phyloP scores from a whole-genome alignment of 2,113 vertebrate genomes.

The Chrysochloris asiatica region DNA sequence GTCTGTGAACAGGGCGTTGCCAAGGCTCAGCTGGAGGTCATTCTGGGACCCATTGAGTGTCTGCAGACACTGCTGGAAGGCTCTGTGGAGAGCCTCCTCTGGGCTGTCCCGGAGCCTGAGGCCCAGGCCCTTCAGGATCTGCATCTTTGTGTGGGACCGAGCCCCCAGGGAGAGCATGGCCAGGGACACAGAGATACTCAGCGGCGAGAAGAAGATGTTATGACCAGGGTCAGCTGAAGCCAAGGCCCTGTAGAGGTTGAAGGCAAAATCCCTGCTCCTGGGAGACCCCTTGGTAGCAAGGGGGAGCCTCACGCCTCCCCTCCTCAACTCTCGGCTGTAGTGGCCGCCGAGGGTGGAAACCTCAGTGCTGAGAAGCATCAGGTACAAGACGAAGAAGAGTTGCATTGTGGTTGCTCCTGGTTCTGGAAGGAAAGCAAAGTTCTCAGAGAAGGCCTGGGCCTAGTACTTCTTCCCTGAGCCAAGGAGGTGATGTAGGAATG shows the following conservation, averaged over 20 bases:
- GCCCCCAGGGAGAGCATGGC: slow-evolving; percentile 88
- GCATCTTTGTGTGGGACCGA: slow-evolving; percentile 81
- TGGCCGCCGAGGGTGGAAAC: too few relatives aligned
- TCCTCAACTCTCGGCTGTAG: too few relatives aligned
- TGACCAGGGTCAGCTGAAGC: slow-evolving; percentile 44
- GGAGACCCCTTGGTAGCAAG: too few relatives aligned
- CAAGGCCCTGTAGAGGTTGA: slow-evolving; percentile 86
- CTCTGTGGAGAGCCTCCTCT: slow-evolving; percentile 82
- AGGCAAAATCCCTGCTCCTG: slow-evolving; percentile 87
- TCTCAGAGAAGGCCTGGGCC: slow-evolving; percentile 46
- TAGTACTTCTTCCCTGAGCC: too few relatives aligned
- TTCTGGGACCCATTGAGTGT: slow-evolving; percentile 78
- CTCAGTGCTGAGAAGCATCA: too few relatives aligned
- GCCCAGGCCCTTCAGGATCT: slow-evolving; percentile 86
- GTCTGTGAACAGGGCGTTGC: slow-evolving; percentile 85
- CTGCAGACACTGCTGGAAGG: slow-evolving; percentile 84
- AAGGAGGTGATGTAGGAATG: too few relatives aligned
- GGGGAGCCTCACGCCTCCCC: too few relatives aligned
- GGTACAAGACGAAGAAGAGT: too few relatives aligned
- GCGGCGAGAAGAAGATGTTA: slow-evolving; percentile 91
- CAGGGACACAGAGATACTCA: slow-evolving; percentile 87
- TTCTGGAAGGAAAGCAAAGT: background rate
- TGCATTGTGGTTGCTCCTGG: too few relatives aligned
- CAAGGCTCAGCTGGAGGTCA: slow-evolving; percentile 83
- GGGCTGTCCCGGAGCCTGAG: slow-evolving; percentile 78